A percentile compares a stretch with the other conserved stretches of the same genome.
Conservation (phyloP, 2,797 vertebrate species). For the Manis pentadactyla region DNA sequence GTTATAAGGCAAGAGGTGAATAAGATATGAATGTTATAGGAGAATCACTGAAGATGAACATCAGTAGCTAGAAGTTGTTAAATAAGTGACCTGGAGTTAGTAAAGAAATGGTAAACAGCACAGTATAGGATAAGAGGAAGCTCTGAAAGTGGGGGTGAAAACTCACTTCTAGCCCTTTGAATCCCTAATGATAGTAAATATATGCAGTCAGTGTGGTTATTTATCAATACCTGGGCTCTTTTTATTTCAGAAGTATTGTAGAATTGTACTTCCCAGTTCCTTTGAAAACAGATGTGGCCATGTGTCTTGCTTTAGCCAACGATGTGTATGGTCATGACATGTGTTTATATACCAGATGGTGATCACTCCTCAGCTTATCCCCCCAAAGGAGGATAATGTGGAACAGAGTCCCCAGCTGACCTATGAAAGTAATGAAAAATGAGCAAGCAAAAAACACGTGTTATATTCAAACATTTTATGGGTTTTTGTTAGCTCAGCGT, state of each 20-base stretch:
- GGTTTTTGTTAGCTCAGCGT: not conserved
- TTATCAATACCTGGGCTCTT: not conserved
- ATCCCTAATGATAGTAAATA: not conserved
- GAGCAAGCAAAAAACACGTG: not conserved
- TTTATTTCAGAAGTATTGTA: not conserved
- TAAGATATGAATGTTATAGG: not conserved
- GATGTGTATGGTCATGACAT: not conserved
- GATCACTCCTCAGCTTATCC: not conserved
- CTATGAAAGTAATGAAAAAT: not conserved
- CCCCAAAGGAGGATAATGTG: not conserved
- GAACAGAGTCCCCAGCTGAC: not conserved
- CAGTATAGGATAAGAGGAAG: not conserved
- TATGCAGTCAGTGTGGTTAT: not conserved
- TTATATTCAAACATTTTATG: not conserved
- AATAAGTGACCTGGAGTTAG: not conserved
- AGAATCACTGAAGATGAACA: not conserved
- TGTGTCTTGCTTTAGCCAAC: not conserved
- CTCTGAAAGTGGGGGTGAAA: not conserved
- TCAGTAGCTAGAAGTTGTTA: not conserved
- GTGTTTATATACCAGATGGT: not conserved
- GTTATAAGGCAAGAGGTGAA: not conserved
- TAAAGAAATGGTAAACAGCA: not conserved
- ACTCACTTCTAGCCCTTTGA: not conserved
- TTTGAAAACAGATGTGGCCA: not conserved
- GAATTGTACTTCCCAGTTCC: not conserved